phyloP scores from a whole-genome alignment of 2,888 invertebrate genomes.

The Euspilapteryx auroguttella region DNA sequence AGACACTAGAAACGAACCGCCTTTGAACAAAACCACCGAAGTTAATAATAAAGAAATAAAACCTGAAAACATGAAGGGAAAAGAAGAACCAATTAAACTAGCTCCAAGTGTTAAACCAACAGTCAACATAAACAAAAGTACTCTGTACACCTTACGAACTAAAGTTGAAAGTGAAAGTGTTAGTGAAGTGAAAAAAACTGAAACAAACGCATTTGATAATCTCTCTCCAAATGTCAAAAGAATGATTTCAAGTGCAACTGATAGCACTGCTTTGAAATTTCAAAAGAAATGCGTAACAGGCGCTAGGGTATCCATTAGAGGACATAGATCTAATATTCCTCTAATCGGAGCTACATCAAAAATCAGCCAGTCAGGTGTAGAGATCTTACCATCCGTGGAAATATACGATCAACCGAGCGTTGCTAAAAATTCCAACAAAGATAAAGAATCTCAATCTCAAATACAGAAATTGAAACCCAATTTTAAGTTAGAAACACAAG shows the following conservation, averaged over 20 bases:
- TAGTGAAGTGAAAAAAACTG: conserved; percentile 31
- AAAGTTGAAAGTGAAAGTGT: conserved; percentile 30
- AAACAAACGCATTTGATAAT: conserved; percentile 44
- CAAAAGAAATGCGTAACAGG: conserved; percentile 34
- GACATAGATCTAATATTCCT: conserved; percentile 42
- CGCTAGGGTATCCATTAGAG: conserved; percentile 30
- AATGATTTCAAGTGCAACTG: conserved; percentile 59
- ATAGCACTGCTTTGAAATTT: conserved; percentile 36
- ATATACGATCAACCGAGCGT: conserved; percentile 42
- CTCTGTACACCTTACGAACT: conserved; percentile 38
- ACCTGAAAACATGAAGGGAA: conserved; percentile 17
- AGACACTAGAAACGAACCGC: conserved; percentile 53
- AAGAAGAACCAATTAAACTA: conserved; percentile 27
- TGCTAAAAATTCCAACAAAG: conserved; percentile 18
- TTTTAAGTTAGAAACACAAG: conserved; percentile 32
- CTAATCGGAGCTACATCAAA: conserved; percentile 53
- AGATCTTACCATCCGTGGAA: conserved; percentile 44
- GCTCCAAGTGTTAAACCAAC: conserved; percentile 43
- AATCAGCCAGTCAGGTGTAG: conserved; percentile 50
- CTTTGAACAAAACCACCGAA: conserved; percentile 13
- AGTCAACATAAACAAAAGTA: conserved; percentile 35
- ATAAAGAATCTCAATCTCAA: conserved; percentile 16
- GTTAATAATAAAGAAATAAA: conserved; percentile 17
- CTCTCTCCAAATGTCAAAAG: conserved; percentile 65
- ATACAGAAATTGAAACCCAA: conserved; percentile 23